Conservation (phyloP, 1,140 invertebrate genomes). For the Aphidius ervi region DNA sequence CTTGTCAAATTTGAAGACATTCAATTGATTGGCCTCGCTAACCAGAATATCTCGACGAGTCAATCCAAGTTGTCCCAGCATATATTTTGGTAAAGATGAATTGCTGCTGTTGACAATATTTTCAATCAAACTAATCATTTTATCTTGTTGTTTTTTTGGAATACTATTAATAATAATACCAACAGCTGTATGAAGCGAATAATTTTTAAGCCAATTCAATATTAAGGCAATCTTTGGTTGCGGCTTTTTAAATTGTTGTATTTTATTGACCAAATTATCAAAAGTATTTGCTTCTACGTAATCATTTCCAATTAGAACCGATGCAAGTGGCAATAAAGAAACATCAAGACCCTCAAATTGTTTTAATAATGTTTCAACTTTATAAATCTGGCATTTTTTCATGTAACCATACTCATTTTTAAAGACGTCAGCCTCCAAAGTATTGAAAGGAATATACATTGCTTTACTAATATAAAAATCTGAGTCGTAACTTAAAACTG, state of each 20-base stretch:
- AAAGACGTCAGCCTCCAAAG: slow-evolving; percentile 51
- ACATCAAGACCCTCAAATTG: slow-evolving; percentile 64
- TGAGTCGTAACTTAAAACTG: slow-evolving; percentile 83
- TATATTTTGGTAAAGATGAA: slow-evolving; percentile 53
- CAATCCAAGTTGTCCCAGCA: slow-evolving; percentile 44
- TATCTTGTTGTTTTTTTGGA: slow-evolving; percentile 48
- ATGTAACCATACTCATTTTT: slow-evolving; percentile 30
- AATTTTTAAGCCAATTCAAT: slow-evolving; percentile 69
- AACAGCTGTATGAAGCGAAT: slow-evolving; percentile 65
- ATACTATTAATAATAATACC: slow-evolving; percentile 60
- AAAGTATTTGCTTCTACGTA: slow-evolving; percentile 70
- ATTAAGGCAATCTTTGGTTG: slow-evolving; percentile 38
- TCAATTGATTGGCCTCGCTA: slow-evolving; percentile 13
- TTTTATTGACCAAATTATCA: slow-evolving; percentile 56
- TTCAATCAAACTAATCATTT: slow-evolving; percentile 57
- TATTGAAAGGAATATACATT: slow-evolving; percentile 73
- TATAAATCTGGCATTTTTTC: slow-evolving; percentile 68
- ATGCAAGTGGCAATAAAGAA: slow-evolving; percentile 69
- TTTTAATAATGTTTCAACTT: slow-evolving; percentile 64
- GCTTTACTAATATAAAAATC: slow-evolving; percentile 88
- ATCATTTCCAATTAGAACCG: slow-evolving; percentile 81
- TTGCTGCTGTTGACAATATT: slow-evolving; percentile 61
- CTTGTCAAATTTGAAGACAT: slow-evolving; percentile 27
- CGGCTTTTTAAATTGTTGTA: too few species aligned
- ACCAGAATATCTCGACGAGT: slow-evolving; percentile 19